These are phyloP conservation scores for Gobionotothen gibberifrons DNA, from an alignment of 2,797 vertebrate species.

Conservation along the genomic window DNA sequence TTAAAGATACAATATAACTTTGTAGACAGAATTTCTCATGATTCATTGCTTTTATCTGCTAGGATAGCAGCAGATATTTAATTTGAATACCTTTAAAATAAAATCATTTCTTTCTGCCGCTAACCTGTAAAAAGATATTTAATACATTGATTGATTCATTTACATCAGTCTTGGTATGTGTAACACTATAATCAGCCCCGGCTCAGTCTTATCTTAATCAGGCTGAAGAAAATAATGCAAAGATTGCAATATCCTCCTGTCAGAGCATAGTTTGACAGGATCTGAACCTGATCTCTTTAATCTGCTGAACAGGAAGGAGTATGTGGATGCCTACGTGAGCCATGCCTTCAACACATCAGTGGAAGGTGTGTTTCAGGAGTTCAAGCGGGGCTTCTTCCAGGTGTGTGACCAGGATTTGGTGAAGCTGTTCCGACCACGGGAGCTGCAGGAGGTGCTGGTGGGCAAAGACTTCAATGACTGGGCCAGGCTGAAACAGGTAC, in stretches of 20 bases:
- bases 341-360: conserved; percentile 89
- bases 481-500: conserved; percentile 89
- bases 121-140: too few species aligned
- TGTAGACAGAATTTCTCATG: too few species aligned
- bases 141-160: too few species aligned
- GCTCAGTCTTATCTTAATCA: too few species aligned
- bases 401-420: conserved; percentile 88
- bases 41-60: too few species aligned
- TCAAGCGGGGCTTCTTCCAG: conserved; percentile 90
- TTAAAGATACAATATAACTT: too few species aligned
- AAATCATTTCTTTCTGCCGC: too few species aligned
- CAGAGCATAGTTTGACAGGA: too few species aligned
- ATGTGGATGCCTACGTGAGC: conserved; percentile 88
- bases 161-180: too few species aligned
- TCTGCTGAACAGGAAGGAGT: conserved; percentile 82
- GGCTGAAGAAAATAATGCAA: background rate
- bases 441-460: conserved; percentile 90
- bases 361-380: conserved; percentile 87
- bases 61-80: too few species aligned
- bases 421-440: conserved; percentile 89
- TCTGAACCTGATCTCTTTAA: background rate
- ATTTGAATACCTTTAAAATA: too few species aligned
- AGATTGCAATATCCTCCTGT: background rate
- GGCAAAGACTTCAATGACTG: conserved; percentile 91
- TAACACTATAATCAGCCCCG: too few species aligned